Evolutionary conservation across 2,888 invertebrate genomes (phyloP), one percentile per base, ranked within the genome.

Genomic region (Microctonus aethiopoides): DNA sequence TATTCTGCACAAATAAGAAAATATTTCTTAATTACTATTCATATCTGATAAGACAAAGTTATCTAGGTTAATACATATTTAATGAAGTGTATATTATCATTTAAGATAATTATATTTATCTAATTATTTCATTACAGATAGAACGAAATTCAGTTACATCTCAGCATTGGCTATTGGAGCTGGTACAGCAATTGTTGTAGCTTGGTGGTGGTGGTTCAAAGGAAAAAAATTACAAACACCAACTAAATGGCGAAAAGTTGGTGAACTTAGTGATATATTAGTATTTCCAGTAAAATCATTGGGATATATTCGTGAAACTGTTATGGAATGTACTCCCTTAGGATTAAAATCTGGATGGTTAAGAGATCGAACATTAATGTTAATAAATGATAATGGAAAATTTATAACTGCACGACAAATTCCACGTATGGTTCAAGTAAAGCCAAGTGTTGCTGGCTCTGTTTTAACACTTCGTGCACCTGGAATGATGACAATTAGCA

Each of bases 271-370:
- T 74, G 87, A 89, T 56, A 79, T 91, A 4, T 86, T 88, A 70
- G 85, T 88, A 6, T 91, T 89, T 77, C 91, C 91, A 0, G 87
- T 91, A 13, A 91, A 91, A 81, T 91, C 91, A 0, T 89, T 91
- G 67, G 90, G 89, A 0, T 83, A 88, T 0, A 78, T 91, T 26
- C 79, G 87, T 1, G 71, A 89, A 70, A 87, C 86, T 41, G 83
- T 84, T n/a, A 89, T 89, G 72, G 89, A 90, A 75, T 89, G 89
- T 77, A 87, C 89, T 0, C 76, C 81, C n/a, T 77, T 91, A 22
- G 91, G 91, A 0, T 78, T 90, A 24, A 88, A 86, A 77, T 86
- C 87, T 62, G 89, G 89, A 3, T 89, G 89, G 88, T 79, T 91
- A 10, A 84, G 90, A 36, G 91, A 91, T 78, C 89, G 91, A 75